These are phyloP conservation scores for Spodoptera exigua DNA, from an alignment of 2,888 invertebrate genomes.

Conservation along the genomic window DNA sequence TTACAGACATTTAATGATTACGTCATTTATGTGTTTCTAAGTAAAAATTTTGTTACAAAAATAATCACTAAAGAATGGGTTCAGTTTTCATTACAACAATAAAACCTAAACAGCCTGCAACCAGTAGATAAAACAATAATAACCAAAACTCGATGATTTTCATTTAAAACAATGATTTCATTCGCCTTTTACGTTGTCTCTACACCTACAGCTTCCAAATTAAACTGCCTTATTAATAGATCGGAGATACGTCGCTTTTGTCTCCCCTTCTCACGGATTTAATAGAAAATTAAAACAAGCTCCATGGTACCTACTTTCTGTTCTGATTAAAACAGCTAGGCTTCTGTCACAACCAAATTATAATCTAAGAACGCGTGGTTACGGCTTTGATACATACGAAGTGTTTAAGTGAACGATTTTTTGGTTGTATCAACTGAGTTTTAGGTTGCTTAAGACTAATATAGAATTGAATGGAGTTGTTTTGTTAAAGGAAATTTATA, in stretches of 20 bases:
- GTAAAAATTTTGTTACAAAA: not conserved
- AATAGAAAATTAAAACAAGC: conserved; percentile 87
- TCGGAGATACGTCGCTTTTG: conserved; percentile 85
- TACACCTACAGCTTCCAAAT: conserved; percentile 73
- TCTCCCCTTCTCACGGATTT: conserved; percentile 80
- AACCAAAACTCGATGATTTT: conserved; percentile 49
- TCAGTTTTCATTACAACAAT: conserved; percentile 8
- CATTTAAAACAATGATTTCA: conserved; percentile 48
- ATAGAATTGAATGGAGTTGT: no score
- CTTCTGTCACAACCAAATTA: conserved; percentile 77
- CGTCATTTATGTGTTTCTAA: no score
- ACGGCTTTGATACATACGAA: conserved; percentile 41
- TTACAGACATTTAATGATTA: no score
- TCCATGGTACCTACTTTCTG: conserved; percentile 66
- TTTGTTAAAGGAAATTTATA: no score
- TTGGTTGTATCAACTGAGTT: conserved; percentile 18
- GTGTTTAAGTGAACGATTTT: conserved; percentile 16
- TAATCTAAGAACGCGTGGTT: conserved; percentile 81
- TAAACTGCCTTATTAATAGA: conserved; percentile 88
- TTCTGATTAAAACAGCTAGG: conserved; percentile 84
- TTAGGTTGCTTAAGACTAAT: conserved; percentile 2
- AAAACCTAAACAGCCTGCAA: conserved; percentile 20
- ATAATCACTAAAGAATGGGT: conserved; percentile 5
- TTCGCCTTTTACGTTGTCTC: conserved; percentile 58
- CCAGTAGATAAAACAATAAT: conserved; percentile 32